Percentiles rank a stretch among this genome's conserved stretches.
These are phyloP conservation scores for Hypena proboscidalis DNA, from an alignment of 2,888 invertebrate species.

Conservation along the genomic window DNA sequence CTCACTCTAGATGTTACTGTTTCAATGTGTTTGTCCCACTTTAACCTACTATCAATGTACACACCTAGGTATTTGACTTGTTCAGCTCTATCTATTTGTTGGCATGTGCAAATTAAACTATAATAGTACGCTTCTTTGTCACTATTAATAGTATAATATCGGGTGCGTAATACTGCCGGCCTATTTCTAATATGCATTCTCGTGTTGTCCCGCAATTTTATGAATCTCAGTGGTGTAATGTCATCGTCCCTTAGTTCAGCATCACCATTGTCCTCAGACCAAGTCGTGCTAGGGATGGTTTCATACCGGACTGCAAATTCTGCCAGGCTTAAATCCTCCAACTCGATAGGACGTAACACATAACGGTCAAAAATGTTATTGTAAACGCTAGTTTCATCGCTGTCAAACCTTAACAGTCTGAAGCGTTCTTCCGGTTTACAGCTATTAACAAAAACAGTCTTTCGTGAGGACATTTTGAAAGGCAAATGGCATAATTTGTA, in stretches of 20 bases:
- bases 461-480: constrained; percentile 37
- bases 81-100: too few relatives aligned
- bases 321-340: constrained; percentile 40
- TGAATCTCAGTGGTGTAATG: constrained; percentile 5
- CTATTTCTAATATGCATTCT: constrained; percentile 44
- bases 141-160: constrained; percentile 42
- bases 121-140: constrained; percentile 33
- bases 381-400: constrained; percentile 35
- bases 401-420: constrained; percentile 42
- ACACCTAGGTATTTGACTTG: too few relatives aligned
- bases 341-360: constrained; percentile 21
- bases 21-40: too few relatives aligned
- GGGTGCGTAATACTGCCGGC: constrained; percentile 45
- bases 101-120: constrained; percentile 34
- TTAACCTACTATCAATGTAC: too few relatives aligned
- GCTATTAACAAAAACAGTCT: constrained; percentile 45
- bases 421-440: constrained; percentile 45
- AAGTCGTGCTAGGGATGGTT: constrained; percentile 26
- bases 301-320: constrained; percentile 47
- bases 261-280: constrained; percentile 39
- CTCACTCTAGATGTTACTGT: too few relatives aligned
- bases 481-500: constrained; percentile 47
- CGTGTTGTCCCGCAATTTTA: constrained; percentile 34
- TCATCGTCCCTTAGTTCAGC: constrained; percentile 33
- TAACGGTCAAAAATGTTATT: constrained; percentile 47